phyloP scores from a whole-genome alignment of 2,888 invertebrate genomes.

The Pseudococcus viburni region DNA sequence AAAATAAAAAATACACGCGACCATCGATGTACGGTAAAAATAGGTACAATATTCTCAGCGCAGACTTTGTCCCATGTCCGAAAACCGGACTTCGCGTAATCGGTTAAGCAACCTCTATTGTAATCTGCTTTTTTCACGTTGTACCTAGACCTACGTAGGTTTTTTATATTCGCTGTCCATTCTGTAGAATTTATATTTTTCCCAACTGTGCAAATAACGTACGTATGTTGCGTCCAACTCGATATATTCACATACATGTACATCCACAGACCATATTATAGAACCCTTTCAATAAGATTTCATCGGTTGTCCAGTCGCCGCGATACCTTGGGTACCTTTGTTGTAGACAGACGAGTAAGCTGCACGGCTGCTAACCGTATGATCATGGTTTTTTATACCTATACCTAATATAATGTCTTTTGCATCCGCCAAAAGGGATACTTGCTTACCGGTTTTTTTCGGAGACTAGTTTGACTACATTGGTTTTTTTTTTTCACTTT shows the following conservation, averaged over 20 bases:
- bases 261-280: background rate
- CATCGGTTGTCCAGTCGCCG: constrained; percentile 39
- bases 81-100: constrained; percentile 62
- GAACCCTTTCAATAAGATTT: constrained; percentile 6
- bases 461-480: constrained; percentile 59
- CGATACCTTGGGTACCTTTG: background rate
- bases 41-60: background rate
- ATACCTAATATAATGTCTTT: background rate
- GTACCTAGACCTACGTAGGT: background rate
- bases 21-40: background rate
- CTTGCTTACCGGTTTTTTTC: constrained; percentile 14
- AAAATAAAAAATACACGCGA: too few relatives aligned
- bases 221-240: background rate
- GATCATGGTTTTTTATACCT: background rate
- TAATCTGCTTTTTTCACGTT: background rate
- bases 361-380: constrained; percentile 14
- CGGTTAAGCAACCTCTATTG: constrained; percentile 40
- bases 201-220: constrained; percentile 5
- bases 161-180: constrained; percentile 37
- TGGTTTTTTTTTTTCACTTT: background rate
- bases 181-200: constrained; percentile 10
- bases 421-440: constrained; percentile 19
- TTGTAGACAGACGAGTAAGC: background rate
- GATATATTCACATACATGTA: constrained; percentile 2
- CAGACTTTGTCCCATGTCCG: constrained; percentile 60